These are phyloP conservation scores for Erpobdella octoculata DNA, from an alignment of 2,888 invertebrate species.

Conservation along the genomic window DNA sequence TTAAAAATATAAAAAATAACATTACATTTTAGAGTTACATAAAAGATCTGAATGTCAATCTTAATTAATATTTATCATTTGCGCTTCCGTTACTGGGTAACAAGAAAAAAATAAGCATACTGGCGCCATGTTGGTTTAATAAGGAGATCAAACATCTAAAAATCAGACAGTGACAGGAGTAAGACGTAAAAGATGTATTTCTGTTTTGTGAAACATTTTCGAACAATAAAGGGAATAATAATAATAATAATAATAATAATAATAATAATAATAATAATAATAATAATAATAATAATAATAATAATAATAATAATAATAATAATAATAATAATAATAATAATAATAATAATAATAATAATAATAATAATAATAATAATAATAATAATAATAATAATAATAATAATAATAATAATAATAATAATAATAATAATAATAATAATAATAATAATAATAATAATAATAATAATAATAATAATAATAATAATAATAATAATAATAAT, in stretches of 20 bases:
- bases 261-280: not conserved
- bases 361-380: slow-evolving; percentile 32
- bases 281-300: slow-evolving; percentile 10
- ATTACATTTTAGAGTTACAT: no score
- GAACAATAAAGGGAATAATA: not conserved
- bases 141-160: no score
- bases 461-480: not conserved
- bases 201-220: no score
- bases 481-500: slow-evolving; percentile 21
- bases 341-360: slow-evolving; percentile 29
- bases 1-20: no score
- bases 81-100: no score
- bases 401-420: slow-evolving; percentile 14
- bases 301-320: not conserved
- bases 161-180: no score
- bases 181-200: no score
- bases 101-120: no score
- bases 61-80: no score
- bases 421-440: slow-evolving; percentile 14
- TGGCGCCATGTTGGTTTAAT: no score
- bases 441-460: not conserved
- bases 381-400: slow-evolving; percentile 27
- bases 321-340: not conserved
- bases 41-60: no score
- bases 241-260: not conserved